These are phyloP conservation scores for Myiothlypis coronata DNA, from an alignment of 2,797 vertebrate species.

Conservation along the genomic window DNA sequence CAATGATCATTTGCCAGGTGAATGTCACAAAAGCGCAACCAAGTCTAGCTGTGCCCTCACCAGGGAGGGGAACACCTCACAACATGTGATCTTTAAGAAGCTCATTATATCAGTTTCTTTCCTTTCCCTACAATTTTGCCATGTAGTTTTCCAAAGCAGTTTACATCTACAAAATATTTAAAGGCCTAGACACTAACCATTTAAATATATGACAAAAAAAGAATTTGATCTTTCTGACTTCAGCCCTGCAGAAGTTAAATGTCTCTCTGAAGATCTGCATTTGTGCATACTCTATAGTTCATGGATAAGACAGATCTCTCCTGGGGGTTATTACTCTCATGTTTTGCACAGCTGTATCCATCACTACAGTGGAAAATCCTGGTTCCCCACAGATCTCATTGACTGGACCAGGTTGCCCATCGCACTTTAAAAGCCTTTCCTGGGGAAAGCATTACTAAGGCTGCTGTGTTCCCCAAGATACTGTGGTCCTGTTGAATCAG, in stretches of 20 bases:
- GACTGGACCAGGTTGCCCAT: neutral
- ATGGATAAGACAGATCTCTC: neutral
- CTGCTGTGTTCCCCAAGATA: neutral
- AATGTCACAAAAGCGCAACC: neutral
- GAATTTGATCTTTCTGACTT: neutral
- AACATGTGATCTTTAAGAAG: neutral
- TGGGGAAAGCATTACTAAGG: neutral
- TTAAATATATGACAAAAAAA: neutral
- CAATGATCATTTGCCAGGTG: neutral
- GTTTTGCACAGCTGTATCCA: neutral
- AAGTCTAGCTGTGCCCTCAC: neutral
- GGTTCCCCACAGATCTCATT: neutral
- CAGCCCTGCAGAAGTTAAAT: neutral
- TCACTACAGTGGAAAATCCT: neutral
- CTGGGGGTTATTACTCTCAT: neutral
- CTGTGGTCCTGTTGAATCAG: neutral
- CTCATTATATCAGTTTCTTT: neutral
- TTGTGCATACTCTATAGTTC: neutral
- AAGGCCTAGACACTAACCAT: neutral
- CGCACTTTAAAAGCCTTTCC: neutral
- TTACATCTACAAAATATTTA: neutral
- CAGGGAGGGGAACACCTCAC: neutral
- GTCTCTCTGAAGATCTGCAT: neutral
- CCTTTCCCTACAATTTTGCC: neutral
- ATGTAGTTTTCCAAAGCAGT: neutral